Conservation (phyloP, 2,888 invertebrate genomes). For the Papilio protenor region DNA sequence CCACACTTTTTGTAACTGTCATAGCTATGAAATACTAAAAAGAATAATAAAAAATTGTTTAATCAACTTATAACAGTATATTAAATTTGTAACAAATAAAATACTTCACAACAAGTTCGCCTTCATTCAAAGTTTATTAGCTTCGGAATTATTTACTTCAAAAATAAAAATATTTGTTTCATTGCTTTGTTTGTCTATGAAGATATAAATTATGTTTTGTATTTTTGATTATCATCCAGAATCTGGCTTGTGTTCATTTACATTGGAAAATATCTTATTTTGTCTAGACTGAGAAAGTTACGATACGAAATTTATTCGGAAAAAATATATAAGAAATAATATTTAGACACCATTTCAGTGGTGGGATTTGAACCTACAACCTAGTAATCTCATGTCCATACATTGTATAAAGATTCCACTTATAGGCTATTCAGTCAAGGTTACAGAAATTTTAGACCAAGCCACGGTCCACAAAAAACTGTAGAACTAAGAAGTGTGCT, state of each 20-base stretch:
- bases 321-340: neutral
- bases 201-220: neutral
- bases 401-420: neutral
- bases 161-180: neutral
- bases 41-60: neutral
- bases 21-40: neutral
- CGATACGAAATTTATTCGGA: neutral
- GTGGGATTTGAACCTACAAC: neutral
- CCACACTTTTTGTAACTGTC: neutral
- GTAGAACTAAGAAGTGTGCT: neutral
- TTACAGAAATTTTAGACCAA: neutral
- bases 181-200: neutral
- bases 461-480: neutral
- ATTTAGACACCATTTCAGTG: neutral
- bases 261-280: neutral
- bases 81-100: neutral
- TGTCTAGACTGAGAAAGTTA: neutral
- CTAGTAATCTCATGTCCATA: neutral
- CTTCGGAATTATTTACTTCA: neutral
- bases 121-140: neutral
- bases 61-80: neutral
- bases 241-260: slow-evolving; percentile 5
- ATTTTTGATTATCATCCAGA: neutral
- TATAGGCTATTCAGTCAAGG: too few species aligned
- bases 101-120: neutral